Evolutionary conservation across 2,888 invertebrate genomes (phyloP), one percentile per base, ranked within the genome.

Genomic region (Doris montereyensis): DNA sequence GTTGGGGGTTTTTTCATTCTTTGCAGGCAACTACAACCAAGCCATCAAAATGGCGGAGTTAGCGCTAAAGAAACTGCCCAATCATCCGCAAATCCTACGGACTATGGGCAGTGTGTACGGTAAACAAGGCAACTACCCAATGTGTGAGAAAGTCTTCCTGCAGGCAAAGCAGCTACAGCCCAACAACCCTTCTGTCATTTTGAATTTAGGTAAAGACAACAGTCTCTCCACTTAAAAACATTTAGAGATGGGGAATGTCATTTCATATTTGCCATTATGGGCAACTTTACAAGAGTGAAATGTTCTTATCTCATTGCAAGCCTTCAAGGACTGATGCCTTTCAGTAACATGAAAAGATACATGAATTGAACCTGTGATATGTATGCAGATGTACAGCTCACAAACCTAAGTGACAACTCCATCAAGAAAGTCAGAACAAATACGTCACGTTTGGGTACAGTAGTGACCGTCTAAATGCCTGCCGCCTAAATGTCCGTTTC

Each of bases 61-160:
- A 84, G 97, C 96, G 0, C 91, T 97, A 5, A 89, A 91, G 68
- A 93, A 94, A 84, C 92, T 97, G 75, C 95, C 96, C 0, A 92
- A 94, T 74, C 95, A 96, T 32, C 93, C 96, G 0, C 94, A 95
- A 0, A 93, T 98, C 32, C 94, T 96, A 90, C 97, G 97, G 89
- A 96, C 96, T 84, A 93, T 97, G 70, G 98, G 95, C 3, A 97
- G 97, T 90, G 95, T 96, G 77, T 93, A 95, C 82, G 98, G 98
- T 0, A 97, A 97, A 93, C 89, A 94, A 79, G 94, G 94, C 67
- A 93, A 94, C 70, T 97, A 95, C 90, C 91, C 93, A 52, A 94
- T 95, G 85, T 96, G 98, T 0, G 97, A 98, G 91, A 90, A 93
- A 24, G 94, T 96, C 88, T 98, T 98, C 89, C 93, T 94, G 77